Evolutionary conservation across 2,888 invertebrate species (phyloP), one percentile per base, ranked within the genome.

Genomic region (Hoplodrina ambigua): DNA sequence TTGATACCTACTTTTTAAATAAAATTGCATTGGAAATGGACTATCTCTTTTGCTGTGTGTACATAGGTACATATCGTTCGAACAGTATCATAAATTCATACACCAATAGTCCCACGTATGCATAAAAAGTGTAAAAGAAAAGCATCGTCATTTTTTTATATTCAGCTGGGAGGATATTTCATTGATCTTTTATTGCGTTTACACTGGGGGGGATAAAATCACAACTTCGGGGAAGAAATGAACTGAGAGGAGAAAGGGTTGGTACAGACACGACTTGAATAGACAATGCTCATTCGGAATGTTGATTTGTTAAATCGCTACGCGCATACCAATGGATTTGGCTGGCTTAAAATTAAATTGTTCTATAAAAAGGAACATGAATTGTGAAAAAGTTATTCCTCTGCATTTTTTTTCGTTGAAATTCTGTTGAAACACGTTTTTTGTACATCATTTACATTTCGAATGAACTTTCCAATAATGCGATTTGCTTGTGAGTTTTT

Each of bases 161-260:
- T 80, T 71, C 82, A 62, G 61, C 60, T 69, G 76, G 82, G 63
- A 81, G 78, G 75, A 86, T 85, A 87, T 87, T 86, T 85, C 84
- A 90, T 90, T 89, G 90, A 87, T 88, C 85, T 90, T 90, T 91
- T 90, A 92, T 92, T 92, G 87, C 88, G 82, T 92, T 91, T 87
- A 83, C 85, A 85, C 82, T 78, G 78, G 87, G 88, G 88, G 89
- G 89, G 92, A 91, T 89, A 87, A 92, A 94, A 94, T 93, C 92
- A 91, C 89, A 91, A 91, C 89, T 90, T 88, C 86, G 83, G 69
- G 85, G 85, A 91, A 90, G 93, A 93, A 93, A 94, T 93, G 93
- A 93, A 93, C 91, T 90, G 92, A 87, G 89, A 90, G 87, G 86
- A 87, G 89, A 91, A 94, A 94, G 94, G 94, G 94, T 94, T 94